Evolutionary conservation across 2,888 invertebrate species (phyloP).

Genomic region (Tineola bisselliella): DNA sequence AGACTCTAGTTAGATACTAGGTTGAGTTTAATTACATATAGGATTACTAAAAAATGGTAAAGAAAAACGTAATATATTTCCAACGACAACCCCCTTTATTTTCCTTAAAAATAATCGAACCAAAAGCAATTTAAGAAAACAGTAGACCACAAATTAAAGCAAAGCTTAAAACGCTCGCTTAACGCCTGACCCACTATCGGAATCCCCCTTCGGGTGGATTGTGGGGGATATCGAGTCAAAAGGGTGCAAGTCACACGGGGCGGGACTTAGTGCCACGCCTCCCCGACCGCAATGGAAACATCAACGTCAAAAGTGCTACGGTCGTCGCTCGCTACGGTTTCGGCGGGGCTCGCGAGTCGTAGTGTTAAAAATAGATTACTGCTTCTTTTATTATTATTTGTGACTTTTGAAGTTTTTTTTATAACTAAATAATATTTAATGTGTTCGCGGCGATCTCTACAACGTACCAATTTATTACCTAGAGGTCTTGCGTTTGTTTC

Average conservation of each 20-base stretch:
- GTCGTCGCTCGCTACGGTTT: conserved; percentile 36
- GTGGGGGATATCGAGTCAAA: not conserved
- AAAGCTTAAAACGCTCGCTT: conserved; percentile 6
- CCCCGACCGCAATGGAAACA: not conserved
- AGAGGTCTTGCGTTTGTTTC: no score
- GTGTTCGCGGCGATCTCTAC: no score
- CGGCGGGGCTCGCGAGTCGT: conserved; percentile 36
- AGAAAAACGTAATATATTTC: not conserved
- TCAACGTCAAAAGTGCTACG: conserved; percentile 52
- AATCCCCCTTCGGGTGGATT: not conserved
- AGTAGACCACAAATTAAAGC: not conserved
- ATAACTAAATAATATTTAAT: no score
- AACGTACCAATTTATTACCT: no score
- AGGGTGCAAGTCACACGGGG: not conserved
- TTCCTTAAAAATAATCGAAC: not conserved
- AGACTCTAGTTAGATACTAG: no score
- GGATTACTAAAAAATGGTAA: not conserved
- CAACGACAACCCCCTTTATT: not conserved
- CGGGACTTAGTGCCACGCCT: not conserved
- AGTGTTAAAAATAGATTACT: no score
- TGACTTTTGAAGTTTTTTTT: not conserved
- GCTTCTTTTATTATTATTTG: not conserved
- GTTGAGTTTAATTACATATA: no score
- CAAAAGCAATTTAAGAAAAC: not conserved
- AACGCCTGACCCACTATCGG: not conserved